phyloP scores from a whole-genome alignment of 2,888 invertebrate species.

The Rambutsinella grinnellia region DNA sequence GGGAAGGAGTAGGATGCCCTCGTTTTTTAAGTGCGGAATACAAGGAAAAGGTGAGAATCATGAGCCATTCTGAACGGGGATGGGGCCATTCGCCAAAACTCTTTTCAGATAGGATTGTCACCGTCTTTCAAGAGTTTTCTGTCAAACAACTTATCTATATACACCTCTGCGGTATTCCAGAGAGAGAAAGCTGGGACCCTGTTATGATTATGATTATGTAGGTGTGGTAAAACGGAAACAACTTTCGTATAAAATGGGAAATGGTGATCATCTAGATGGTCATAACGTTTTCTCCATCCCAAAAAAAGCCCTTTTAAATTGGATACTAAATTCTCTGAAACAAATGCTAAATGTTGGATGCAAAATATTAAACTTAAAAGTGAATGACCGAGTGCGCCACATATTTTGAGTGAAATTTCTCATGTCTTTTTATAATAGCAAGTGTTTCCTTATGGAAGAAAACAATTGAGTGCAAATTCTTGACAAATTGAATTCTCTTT shows the following conservation, averaged over 20 bases:
- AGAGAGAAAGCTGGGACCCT: slow-evolving; percentile 1
- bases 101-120: too few species aligned
- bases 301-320: too few species aligned
- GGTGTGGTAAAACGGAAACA: slow-evolving; percentile 1
- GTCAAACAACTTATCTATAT: too few species aligned
- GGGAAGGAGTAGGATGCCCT: too few species aligned
- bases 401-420: too few species aligned
- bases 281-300: background rate
- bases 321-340: too few species aligned
- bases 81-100: too few species aligned
- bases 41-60: background rate
- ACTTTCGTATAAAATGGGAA: background rate
- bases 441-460: too few species aligned
- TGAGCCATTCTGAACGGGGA: too few species aligned
- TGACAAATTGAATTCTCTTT: slow-evolving; percentile 29
- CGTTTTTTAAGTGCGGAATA: slow-evolving; percentile 9
- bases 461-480: slow-evolving; percentile 32
- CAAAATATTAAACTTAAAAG: background rate
- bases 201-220: slow-evolving; percentile 29
- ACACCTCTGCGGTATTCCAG: background rate
- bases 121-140: too few species aligned
- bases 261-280: slow-evolving; percentile 7
- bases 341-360: slow-evolving; percentile 1
- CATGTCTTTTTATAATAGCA: background rate
- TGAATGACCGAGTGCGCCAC: background rate